Base-by-base conservation (phyloP, 2,888 invertebrate genomes). In the Aspidiotus rigidus region DNA sequence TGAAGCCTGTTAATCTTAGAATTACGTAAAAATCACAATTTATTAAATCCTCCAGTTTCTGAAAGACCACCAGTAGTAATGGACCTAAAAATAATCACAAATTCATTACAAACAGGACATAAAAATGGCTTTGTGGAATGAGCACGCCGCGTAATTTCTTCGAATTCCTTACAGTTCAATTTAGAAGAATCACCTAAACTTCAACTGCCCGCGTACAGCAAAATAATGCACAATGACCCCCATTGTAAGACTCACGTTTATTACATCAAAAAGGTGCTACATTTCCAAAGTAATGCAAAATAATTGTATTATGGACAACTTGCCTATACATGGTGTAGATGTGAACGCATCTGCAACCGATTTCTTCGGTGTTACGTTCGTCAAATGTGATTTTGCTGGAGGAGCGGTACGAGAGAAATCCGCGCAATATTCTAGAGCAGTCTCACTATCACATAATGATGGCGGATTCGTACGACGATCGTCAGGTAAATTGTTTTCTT, bases 1-100 rank as follows among this genome's bases (percentile, higher is more conserved):
- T 83, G 41, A 95, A 82, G 7, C 91, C 90, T 7, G 94, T 95
- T 72, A 96, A 82, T 75, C 92, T 87, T 71, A 94, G 83, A 81
- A 95, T 94, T 17, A 90, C 86, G 73, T 88, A 86, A 71, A 95
- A 81, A 59, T 90, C 89, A 74, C 93, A 91, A 73, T 87, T 86
- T 72, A 91, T 84, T 81, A 95, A 87, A 66, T 86, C 84, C 76
- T 91, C 91, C 57, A 93, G 79, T 78, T 92, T 92, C 73, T 85
- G 84, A 74, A 96, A 83, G 67, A 95, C 79, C 71, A 87, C 85
- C 75, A 86, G 87, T 72, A 97, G 80, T 77, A 97, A 90, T 69
- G 90, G 84, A 82, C 93, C 88, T 83, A 77, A 2, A 75, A 72
- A 64, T 9, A 70, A 53, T n/a, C 28, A 28, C 5, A 28, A 28